Evolutionary conservation across 1,140 invertebrate species (phyloP).

Genomic region (Argopecten irradians): DNA sequence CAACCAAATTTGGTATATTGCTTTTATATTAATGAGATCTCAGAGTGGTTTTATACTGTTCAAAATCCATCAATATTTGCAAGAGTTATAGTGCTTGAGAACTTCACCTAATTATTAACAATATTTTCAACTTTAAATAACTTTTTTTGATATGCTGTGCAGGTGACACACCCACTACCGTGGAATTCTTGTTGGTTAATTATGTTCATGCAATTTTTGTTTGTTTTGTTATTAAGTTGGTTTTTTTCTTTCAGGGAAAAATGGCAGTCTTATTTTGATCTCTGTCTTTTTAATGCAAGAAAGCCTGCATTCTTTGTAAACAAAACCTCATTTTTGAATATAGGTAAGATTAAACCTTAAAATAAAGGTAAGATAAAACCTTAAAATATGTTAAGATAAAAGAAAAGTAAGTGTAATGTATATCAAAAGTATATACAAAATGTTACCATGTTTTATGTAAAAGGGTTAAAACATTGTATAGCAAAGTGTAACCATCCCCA

Average conservation of each 20-base stretch:
- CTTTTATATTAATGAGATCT: no score
- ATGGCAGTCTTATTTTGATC: conserved; percentile 86
- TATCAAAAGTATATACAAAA: not conserved
- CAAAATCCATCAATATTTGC: no score
- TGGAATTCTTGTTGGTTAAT: not conserved
- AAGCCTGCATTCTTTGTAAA: conserved; percentile 87
- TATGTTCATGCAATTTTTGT: conserved; percentile 25
- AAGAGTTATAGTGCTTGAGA: no score
- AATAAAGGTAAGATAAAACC: no score
- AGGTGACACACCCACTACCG: not conserved
- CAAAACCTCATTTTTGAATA: conserved; percentile 80
- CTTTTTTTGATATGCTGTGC: not conserved
- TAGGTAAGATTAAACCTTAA: conserved; percentile 59
- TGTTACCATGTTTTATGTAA: not conserved
- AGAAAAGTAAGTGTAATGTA: not conserved
- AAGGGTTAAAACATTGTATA: no score
- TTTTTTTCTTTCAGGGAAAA: conserved; percentile 78
- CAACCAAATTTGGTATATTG: no score
- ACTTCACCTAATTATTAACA: no score
- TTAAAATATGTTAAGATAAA: not conserved
- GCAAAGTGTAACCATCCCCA: no score
- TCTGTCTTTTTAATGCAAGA: conserved; percentile 84
- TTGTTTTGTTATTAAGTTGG: no score
- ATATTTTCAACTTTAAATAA: not conserved
- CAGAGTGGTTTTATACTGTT: no score